Conservation (phyloP, 2,113 vertebrate genomes). For the Boleophthalmus pectinirostris region DNA sequence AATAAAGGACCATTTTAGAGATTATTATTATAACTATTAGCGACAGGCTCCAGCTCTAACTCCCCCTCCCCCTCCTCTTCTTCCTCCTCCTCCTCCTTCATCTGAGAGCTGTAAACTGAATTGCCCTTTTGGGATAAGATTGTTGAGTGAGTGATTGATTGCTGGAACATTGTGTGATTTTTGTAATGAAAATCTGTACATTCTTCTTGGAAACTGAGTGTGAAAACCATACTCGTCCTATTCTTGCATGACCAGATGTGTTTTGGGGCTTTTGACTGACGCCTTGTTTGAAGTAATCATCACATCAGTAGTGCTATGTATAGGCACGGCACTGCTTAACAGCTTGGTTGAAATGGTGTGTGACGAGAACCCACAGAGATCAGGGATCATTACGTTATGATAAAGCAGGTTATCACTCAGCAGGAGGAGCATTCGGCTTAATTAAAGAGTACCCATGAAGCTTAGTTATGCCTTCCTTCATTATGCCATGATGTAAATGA, state of each 20-base stretch:
- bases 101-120: too few species aligned
- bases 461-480: constrained; percentile 7
- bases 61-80: too few species aligned
- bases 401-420: constrained; percentile 38
- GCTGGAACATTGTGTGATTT: too few species aligned
- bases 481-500: constrained; percentile 24
- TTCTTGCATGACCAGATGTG: neutral
- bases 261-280: constrained; percentile 11
- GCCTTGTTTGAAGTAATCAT: constrained; percentile 12
- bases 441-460: constrained; percentile 38
- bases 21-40: too few species aligned
- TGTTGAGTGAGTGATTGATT: too few species aligned
- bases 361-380: constrained; percentile 21
- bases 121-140: too few species aligned
- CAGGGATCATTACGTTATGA: constrained; percentile 16
- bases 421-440: constrained; percentile 26
- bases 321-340: constrained; percentile 15
- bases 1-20: too few species aligned
- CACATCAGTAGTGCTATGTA: constrained; percentile 6
- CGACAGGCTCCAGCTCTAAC: too few species aligned
- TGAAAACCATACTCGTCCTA: neutral
- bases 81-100: too few species aligned
- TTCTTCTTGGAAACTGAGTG: neutral
- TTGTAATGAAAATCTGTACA: neutral
- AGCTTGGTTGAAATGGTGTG: constrained; percentile 27